These are phyloP conservation scores for Marasmarcha lunaedactyla DNA, from an alignment of 2,888 invertebrate genomes.

Conservation along the genomic window DNA sequence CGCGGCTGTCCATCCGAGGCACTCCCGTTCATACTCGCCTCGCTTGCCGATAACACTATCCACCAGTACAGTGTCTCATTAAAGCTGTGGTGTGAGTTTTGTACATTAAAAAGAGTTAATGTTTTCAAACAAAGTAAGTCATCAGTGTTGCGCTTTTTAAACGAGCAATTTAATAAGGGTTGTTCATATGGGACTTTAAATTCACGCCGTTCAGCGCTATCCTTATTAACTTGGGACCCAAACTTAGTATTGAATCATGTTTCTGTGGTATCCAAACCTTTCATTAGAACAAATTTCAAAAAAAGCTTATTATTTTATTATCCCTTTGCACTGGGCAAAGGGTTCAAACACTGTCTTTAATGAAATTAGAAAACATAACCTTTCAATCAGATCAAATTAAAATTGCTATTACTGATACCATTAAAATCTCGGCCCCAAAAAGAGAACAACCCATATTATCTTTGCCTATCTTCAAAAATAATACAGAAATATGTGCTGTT, in stretches of 20 bases:
- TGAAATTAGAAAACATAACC: slow-evolving; percentile 15
- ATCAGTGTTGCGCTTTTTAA: slow-evolving; percentile 5
- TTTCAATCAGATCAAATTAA: slow-evolving; percentile 3
- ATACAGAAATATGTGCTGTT: slow-evolving; percentile 15
- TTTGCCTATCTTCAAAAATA: slow-evolving; percentile 13
- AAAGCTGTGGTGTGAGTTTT: slow-evolving; percentile 11
- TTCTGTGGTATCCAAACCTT: slow-evolving; percentile 5
- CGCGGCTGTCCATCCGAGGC: slow-evolving; percentile 5
- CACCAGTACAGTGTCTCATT: slow-evolving; percentile 6
- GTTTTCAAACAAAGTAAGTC: background rate
- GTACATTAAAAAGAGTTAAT: slow-evolving; percentile 4
- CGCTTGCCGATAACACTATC: slow-evolving; percentile 7
- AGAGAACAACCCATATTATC: slow-evolving; percentile 11
- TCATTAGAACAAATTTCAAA: slow-evolving; percentile 9
- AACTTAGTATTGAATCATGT: slow-evolving; percentile 3
- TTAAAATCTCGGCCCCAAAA: slow-evolving; percentile 13
- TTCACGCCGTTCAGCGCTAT: slow-evolving; percentile 13
- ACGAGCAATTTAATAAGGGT: slow-evolving; percentile 7
- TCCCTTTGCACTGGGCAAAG: slow-evolving; percentile 11
- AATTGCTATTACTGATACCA: slow-evolving; percentile 12
- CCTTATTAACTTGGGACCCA: slow-evolving; percentile 10
- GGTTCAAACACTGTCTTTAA: slow-evolving; percentile 16
- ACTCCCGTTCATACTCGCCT: slow-evolving; percentile 9
- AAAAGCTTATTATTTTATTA: slow-evolving; percentile 1
- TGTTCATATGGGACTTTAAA: slow-evolving; percentile 13